Percentiles rank a stretch among this genome's conserved stretches.
Evolutionary conservation across 2,797 vertebrate genomes (phyloP).

Genomic region (Cyclura pinguis): DNA sequence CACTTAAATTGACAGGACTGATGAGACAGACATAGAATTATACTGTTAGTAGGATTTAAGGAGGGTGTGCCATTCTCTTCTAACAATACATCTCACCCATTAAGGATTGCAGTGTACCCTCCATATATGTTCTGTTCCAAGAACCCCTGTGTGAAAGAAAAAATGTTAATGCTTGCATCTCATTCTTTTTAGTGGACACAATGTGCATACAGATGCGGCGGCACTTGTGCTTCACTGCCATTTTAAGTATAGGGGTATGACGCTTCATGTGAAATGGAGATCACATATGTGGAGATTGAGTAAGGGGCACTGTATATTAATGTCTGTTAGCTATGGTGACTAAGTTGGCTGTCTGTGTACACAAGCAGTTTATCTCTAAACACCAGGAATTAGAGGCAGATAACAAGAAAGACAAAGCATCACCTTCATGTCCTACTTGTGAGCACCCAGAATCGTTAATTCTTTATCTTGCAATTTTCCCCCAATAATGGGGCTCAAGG

Average conservation of each 20-base stretch:
- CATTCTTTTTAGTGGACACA: too few species aligned
- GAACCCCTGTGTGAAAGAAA: too few species aligned
- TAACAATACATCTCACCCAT: too few species aligned
- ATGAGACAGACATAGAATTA: background rate
- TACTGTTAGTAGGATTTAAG: background rate
- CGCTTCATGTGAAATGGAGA: too few species aligned
- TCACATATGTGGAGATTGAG: too few species aligned
- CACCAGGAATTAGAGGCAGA: background rate
- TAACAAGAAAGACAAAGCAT: background rate
- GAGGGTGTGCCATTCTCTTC: background rate
- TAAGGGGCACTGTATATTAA: background rate
- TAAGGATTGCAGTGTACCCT: background rate
- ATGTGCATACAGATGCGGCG: too few species aligned
- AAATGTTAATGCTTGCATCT: too few species aligned
- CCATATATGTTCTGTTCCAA: too few species aligned
- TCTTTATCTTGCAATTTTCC: too few species aligned
- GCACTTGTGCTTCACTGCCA: too few species aligned
- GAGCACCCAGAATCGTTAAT: background rate
- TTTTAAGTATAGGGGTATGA: too few species aligned
- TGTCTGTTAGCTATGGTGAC: background rate
- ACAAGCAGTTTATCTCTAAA: background rate
- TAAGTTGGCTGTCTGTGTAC: background rate
- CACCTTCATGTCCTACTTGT: background rate
- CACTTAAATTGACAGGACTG: background rate
- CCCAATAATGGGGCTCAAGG: too few species aligned